Base-by-base conservation (phyloP, 53 echinoderm and acorn worm species). In the Astropecten irregularis region DNA sequence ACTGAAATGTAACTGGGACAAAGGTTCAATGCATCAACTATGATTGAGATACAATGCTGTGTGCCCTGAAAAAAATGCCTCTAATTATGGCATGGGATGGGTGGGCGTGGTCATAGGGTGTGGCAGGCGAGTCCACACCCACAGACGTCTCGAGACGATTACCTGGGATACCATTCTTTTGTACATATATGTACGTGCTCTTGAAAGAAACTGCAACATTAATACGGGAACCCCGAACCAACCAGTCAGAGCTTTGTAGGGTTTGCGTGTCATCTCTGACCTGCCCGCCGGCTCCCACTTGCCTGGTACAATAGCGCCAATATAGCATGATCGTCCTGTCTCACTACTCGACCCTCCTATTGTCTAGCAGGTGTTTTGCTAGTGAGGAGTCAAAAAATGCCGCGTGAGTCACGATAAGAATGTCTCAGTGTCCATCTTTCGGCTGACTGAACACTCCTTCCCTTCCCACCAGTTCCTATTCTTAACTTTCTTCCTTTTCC, bases 251-350 rank as follows among this genome's bases (percentile, higher is more conserved):
- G 11, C 62, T 27, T 62, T 34, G 31, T 33, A 20, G 18, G 71
- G 71, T 14, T 52, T 71, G 71, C 71, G 50, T 71, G 71, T 30
- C 71, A 71, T 40, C 32, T 19, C 15, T 71, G 71, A 31, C 71
- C 71, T 71, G 52, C 71, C 71, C 71, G 34, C 31, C 1, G 71
- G 71, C 50, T n/a, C n/a, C 69, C 11, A 42, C 52, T 32, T 31
- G 31, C 4, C 32, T 25, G 30, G n/a, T n/a, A 71, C 49, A 49
- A 71, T 28, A 32, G 46, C 42, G 16, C 26, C 68, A 29, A 51
- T 28, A 71, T 71, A 18, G 52, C 34, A 18, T 50, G 52, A n/a
- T n/a, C 30, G 71, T n/a, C n/a, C 71, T 16, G 10, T 27, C 33
- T 46, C 33, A 30, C 52, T 51, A 27, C 20, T 71, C 18, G 50